A percentile compares a stretch with the other conserved stretches of the same genome.
phyloP scores from a whole-genome alignment of 2,797 vertebrate species.

The Harpagifer antarcticus region DNA sequence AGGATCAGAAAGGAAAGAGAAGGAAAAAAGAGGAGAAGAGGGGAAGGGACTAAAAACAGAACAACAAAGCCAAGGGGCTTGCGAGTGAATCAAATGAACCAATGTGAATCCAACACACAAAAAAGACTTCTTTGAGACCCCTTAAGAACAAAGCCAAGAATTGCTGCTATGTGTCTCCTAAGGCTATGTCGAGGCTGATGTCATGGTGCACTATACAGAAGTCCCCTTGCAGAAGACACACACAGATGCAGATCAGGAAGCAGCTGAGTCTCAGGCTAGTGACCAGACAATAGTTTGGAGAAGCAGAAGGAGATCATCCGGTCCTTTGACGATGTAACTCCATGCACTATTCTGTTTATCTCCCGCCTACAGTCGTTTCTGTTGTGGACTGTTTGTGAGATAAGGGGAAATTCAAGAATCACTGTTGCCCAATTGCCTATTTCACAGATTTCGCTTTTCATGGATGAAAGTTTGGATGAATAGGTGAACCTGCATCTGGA shows the following conservation, averaged over 20 bases:
- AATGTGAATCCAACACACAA: slow-evolving; percentile 52
- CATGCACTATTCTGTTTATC: slow-evolving; percentile 34
- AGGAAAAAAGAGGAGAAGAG: neutral
- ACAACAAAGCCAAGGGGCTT: slow-evolving; percentile 44
- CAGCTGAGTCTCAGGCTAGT: slow-evolving; percentile 57
- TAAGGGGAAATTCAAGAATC: slow-evolving; percentile 16
- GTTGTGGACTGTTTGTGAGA: slow-evolving; percentile 8
- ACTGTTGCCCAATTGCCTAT: neutral
- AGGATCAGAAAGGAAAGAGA: slow-evolving; percentile 1
- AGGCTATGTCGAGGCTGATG: slow-evolving; percentile 61
- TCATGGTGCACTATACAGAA: slow-evolving; percentile 61
- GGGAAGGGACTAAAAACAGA: neutral
- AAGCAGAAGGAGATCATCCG: slow-evolving; percentile 31
- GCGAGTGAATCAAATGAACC: slow-evolving; percentile 48
- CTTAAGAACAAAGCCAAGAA: slow-evolving; percentile 37
- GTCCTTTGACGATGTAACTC: slow-evolving; percentile 4
- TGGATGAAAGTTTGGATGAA: slow-evolving; percentile 19
- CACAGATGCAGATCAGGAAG: slow-evolving; percentile 60
- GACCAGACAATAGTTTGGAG: slow-evolving; percentile 44
- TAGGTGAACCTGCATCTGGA: slow-evolving; percentile 2
- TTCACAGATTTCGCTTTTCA: slow-evolving; percentile 16
- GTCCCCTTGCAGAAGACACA: slow-evolving; percentile 55
- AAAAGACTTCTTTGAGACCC: slow-evolving; percentile 24
- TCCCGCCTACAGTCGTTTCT: slow-evolving; percentile 11
- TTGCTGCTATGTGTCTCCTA: slow-evolving; percentile 39